Evolutionary conservation across 2,113 vertebrate species (phyloP).

Genomic region (Oncorhynchus kisutch): DNA sequence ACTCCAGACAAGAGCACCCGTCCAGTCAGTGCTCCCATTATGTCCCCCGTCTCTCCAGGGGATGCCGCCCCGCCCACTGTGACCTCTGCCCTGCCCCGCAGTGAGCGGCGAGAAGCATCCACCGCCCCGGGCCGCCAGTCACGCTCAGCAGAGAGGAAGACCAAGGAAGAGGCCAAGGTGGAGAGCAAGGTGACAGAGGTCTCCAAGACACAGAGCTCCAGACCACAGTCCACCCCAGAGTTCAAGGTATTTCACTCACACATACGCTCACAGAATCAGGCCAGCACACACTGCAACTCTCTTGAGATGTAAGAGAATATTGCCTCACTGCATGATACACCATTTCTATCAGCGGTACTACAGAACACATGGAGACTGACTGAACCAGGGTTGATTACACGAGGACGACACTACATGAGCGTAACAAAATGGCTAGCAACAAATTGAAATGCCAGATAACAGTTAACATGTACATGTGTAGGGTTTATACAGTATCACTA

Average conservation of each 20-base stretch:
- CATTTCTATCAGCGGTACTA: no score
- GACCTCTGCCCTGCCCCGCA: conserved; percentile 32
- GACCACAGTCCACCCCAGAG: conserved; percentile 66
- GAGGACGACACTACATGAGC: no score
- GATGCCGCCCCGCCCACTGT: conserved; percentile 65
- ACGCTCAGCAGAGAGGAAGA: conserved; percentile 69
- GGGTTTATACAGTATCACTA: neutral
- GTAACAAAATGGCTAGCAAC: no score
- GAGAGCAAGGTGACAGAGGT: conserved; percentile 61
- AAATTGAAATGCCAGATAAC: no score
- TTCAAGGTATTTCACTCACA: conserved; percentile 76
- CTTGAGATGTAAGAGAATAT: neutral
- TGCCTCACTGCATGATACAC: neutral
- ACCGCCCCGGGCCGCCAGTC: conserved; percentile 53
- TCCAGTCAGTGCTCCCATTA: conserved; percentile 90
- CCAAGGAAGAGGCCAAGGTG: conserved; percentile 70
- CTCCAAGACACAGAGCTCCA: conserved; percentile 64
- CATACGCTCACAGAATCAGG: neutral
- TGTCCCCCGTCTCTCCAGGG: conserved; percentile 79
- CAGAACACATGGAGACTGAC: no score
- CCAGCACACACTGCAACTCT: neutral
- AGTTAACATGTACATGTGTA: neutral
- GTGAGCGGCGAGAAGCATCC: conserved; percentile 54
- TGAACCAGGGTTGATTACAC: no score
- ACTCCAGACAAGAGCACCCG: conserved; percentile 86